A percentile compares a stretch with the other conserved stretches of the same genome.
Evolutionary conservation across 1,140 invertebrate genomes (phyloP).

Genomic region (Cherax destructor): DNA sequence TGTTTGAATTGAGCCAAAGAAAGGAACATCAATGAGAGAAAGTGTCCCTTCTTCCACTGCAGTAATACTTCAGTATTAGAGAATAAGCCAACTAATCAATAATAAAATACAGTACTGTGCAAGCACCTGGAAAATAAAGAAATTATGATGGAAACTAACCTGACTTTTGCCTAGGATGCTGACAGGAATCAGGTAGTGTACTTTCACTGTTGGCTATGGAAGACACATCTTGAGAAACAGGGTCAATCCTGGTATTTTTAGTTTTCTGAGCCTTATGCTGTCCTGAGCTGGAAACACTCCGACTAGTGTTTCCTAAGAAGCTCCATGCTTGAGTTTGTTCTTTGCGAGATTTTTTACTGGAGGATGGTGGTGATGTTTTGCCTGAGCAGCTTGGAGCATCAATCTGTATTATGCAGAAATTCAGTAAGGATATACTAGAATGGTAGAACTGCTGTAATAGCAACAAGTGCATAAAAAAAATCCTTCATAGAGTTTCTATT

Average conservation of each 20-base stretch:
- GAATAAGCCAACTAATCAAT: too few species aligned
- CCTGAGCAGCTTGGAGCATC: background rate
- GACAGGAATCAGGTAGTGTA: background rate
- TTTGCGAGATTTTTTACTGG: conserved; percentile 21
- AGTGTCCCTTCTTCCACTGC: too few species aligned
- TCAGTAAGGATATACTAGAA: too few species aligned
- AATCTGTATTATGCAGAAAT: background rate
- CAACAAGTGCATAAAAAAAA: too few species aligned
- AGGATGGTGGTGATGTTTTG: background rate
- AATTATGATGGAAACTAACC: background rate
- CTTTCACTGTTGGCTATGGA: background rate
- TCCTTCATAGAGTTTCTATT: too few species aligned
- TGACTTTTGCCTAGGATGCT: background rate
- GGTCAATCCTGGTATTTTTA: too few species aligned
- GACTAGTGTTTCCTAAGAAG: conserved; percentile 7
- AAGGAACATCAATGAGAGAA: too few species aligned
- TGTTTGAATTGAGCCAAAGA: too few species aligned
- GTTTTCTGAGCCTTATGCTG: background rate
- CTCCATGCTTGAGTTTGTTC: conserved; percentile 31
- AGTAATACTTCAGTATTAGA: too few species aligned
- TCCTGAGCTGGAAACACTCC: background rate
- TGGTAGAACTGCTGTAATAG: too few species aligned
- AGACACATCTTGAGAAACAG: background rate
- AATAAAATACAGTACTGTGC: too few species aligned
- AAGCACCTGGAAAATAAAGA: background rate